A percentile compares a stretch with the other conserved stretches of the same genome.
Evolutionary conservation across 2,113 vertebrate species (phyloP).

Genomic region (Tragelaphus imberbis): DNA sequence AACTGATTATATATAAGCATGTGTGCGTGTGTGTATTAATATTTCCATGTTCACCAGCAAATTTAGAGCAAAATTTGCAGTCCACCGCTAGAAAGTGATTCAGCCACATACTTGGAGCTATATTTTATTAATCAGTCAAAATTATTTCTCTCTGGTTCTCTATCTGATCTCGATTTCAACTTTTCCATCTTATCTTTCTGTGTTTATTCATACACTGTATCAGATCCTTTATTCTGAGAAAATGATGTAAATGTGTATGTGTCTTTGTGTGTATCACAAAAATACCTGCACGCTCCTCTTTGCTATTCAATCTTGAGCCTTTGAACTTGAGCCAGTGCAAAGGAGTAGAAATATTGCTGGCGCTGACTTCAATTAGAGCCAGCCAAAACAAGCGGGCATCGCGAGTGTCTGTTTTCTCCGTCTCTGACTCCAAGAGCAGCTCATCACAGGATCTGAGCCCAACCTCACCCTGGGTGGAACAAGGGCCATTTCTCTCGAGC

Average conservation of each 20-base stretch:
- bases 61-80: not conserved
- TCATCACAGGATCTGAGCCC: not conserved
- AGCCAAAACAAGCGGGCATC: slow-evolving; percentile 61
- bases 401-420: not conserved
- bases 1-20: not conserved
- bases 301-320: slow-evolving; percentile 18
- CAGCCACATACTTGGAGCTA: not conserved
- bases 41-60: not conserved
- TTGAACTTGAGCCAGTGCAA: slow-evolving; percentile 56
- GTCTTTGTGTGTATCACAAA: not conserved
- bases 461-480: slow-evolving; percentile 41
- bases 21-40: not conserved
- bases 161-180: not conserved
- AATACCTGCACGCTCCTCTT: slow-evolving; percentile 14
- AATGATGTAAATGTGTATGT: not conserved
- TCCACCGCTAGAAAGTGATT: not conserved
- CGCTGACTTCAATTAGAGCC: not conserved
- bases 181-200: not conserved
- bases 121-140: not conserved
- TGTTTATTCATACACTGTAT: not conserved
- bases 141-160: not conserved
- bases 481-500: slow-evolving; percentile 34
- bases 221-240: not conserved
- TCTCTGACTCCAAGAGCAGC: slow-evolving; percentile 27
- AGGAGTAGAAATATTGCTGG: slow-evolving; percentile 61